Conservation (phyloP, 1,140 invertebrate species). For the Caenorhabditis inopinata region DNA sequence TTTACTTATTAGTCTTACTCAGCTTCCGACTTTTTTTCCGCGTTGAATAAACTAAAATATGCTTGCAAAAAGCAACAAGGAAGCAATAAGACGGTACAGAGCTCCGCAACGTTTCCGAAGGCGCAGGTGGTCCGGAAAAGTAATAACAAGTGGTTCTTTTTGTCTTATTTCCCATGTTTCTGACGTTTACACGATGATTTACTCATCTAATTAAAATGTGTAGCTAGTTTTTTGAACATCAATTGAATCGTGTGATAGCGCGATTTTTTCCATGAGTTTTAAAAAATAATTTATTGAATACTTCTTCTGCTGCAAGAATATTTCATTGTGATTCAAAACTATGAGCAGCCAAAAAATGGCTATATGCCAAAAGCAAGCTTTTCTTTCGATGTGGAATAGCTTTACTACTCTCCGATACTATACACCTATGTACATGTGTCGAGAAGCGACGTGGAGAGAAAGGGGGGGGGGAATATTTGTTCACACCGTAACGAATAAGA, state of each 20-base stretch:
- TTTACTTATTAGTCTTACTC: neutral
- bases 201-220: neutral
- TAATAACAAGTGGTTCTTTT: neutral
- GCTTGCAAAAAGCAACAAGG: too few species aligned
- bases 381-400: neutral
- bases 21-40: neutral
- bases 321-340: neutral
- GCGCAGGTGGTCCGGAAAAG: constrained; percentile 12
- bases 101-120: neutral
- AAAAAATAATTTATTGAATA: neutral
- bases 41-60: too few species aligned
- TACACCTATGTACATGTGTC: constrained; percentile 32
- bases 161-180: neutral
- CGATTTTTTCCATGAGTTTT: too few species aligned
- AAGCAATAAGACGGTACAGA: neutral
- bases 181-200: neutral
- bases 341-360: neutral
- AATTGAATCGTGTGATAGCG: too few species aligned
- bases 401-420: constrained; percentile 11
- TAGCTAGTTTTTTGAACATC: neutral
- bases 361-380: neutral
- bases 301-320: neutral
- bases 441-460: neutral
- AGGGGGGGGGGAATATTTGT: neutral
- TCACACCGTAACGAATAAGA: constrained; percentile 34